A percentile compares a stretch with the other conserved stretches of the same genome.
Conservation (phyloP, 1,140 invertebrate species). For the Dufourea novaeangliae region DNA sequence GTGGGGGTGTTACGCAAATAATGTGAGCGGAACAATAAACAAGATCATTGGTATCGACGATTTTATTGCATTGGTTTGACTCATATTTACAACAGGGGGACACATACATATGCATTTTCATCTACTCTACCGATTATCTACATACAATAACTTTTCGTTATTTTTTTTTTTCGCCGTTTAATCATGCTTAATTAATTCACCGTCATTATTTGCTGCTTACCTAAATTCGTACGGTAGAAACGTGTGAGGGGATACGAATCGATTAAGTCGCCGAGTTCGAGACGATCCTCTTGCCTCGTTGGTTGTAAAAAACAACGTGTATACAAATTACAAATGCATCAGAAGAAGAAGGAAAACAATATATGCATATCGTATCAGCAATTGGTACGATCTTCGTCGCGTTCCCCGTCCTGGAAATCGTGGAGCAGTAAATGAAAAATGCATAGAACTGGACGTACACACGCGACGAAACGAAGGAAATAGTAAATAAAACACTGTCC, state of each 20-base stretch:
- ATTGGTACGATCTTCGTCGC: too few species aligned
- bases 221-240: slow-evolving; percentile 54
- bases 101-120: slow-evolving; percentile 79
- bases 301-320: neutral
- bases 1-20: neutral
- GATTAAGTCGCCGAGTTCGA: neutral
- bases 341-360: neutral
- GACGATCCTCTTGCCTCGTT: neutral
- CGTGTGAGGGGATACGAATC: slow-evolving; percentile 24
- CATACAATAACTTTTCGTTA: slow-evolving; percentile 76
- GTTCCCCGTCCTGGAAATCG: too few species aligned
- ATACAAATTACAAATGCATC: neutral
- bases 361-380: too few species aligned
- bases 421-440: slow-evolving; percentile 66
- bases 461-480: slow-evolving; percentile 35
- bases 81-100: slow-evolving; percentile 79
- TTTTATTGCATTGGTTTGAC: slow-evolving; percentile 80
- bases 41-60: slow-evolving; percentile 66
- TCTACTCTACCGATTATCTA: slow-evolving; percentile 79
- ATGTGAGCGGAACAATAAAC: neutral
- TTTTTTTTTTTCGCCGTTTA: slow-evolving; percentile 44
- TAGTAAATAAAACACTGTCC: slow-evolving; percentile 23
- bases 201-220: slow-evolving; percentile 53
- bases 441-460: slow-evolving; percentile 46
- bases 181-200: slow-evolving; percentile 59